A percentile compares a stretch with the other conserved stretches of the same genome.
Evolutionary conservation across 2,113 vertebrate genomes (phyloP).

Genomic region (Excalfactoria chinensis): DNA sequence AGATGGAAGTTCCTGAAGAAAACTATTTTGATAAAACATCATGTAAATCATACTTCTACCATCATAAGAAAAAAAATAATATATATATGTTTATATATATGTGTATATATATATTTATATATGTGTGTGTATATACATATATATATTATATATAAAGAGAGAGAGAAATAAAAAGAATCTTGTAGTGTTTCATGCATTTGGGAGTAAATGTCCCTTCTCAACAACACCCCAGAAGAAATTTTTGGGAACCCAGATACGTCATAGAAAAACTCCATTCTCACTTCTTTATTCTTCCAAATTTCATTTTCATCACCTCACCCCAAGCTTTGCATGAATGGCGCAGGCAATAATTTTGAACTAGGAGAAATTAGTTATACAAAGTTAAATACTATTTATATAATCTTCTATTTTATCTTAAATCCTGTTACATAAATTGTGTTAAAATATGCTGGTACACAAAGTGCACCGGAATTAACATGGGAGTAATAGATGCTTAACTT

Average conservation of each 20-base stretch:
- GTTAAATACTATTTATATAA: neutral
- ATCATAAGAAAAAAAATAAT: neutral
- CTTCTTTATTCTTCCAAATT: neutral
- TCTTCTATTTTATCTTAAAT: neutral
- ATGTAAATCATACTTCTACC: neutral
- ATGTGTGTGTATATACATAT: no score
- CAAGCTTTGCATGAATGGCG: neutral
- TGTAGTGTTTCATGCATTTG: neutral
- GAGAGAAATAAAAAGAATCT: no score
- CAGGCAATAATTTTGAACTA: neutral
- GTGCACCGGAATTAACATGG: slow-evolving; percentile 2
- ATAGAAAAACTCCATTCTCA: neutral
- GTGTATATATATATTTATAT: no score
- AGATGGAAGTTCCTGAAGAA: neutral
- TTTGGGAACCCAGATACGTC: neutral
- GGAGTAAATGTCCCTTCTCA: neutral
- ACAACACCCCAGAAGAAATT: neutral
- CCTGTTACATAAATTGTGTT: neutral
- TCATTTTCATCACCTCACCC: neutral
- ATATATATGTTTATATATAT: no score
- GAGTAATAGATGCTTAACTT: slow-evolving; percentile 22
- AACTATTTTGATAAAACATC: neutral
- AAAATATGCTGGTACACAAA: slow-evolving; percentile 18
- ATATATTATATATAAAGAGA: no score
- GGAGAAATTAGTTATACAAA: neutral